A percentile compares a stretch with the other conserved stretches of the same genome.
Evolutionary conservation across 2,113 vertebrate genomes (phyloP).

Genomic region (Ictidomys tridecemlineatus): DNA sequence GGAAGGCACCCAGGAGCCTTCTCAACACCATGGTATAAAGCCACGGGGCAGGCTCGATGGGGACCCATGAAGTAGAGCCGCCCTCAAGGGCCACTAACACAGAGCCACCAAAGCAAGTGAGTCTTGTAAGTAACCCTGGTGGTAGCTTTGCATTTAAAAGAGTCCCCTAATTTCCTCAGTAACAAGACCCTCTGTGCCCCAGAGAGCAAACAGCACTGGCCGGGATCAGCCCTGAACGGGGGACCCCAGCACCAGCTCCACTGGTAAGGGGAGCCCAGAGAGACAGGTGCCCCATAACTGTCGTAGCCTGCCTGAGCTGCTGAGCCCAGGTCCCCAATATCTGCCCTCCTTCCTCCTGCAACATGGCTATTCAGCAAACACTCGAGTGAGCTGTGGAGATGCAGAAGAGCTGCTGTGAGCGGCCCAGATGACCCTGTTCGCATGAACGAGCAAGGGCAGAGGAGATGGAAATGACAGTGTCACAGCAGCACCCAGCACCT

Average conservation of each 20-base stretch:
- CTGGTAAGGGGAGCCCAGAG: not conserved
- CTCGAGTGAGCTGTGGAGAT: accelerated
- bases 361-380: not conserved
- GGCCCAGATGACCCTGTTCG: not conserved
- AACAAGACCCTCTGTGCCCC: accelerated
- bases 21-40: not conserved
- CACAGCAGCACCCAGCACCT: not conserved
- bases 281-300: not conserved
- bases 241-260: not conserved
- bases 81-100: accelerated
- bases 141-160: not conserved
- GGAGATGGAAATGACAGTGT: not conserved
- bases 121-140: not conserved
- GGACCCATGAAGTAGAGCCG: not conserved
- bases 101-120: accelerated
- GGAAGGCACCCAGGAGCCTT: not conserved
- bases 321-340: not conserved
- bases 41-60: accelerated
- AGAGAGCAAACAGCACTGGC: not conserved
- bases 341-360: not conserved
- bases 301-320: not conserved
- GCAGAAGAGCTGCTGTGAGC: not conserved
- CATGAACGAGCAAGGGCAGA: not conserved
- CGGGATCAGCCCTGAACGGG: not conserved
- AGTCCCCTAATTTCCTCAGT: not conserved